Conservation (phyloP, 2,888 invertebrate genomes). For the Acanthosepion pharaonis region DNA sequence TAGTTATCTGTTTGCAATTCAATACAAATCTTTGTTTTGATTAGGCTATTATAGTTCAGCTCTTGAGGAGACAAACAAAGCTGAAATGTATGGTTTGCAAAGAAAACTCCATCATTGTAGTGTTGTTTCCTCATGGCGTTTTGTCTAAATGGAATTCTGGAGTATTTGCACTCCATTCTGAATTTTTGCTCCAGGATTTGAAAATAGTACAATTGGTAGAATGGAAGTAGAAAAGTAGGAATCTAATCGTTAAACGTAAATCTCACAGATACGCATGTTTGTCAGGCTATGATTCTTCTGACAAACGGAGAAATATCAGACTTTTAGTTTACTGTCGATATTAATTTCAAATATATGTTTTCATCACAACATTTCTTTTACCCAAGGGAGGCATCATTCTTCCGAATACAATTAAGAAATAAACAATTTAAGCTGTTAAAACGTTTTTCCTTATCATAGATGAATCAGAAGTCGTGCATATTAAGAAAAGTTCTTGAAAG, state of each 20-base stretch:
- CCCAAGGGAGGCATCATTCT: too few relatives aligned
- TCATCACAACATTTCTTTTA: too few relatives aligned
- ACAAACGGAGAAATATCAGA: neutral
- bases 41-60: neutral
- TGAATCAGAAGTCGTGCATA: too few relatives aligned
- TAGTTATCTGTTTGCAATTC: neutral
- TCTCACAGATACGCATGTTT: neutral
- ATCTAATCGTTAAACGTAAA: neutral
- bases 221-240: neutral
- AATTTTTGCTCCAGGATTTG: neutral
- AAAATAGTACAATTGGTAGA: neutral
- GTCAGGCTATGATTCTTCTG: neutral
- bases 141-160: neutral
- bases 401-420: too few relatives aligned
- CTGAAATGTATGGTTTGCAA: neutral
- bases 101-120: neutral
- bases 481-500: too few relatives aligned
- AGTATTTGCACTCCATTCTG: neutral
- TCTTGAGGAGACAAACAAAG: neutral
- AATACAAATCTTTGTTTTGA: conserved; percentile 12
- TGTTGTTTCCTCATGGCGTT: neutral
- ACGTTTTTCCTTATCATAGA: too few relatives aligned
- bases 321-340: neutral
- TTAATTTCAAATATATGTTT: too few relatives aligned
- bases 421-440: too few relatives aligned